Base-by-base conservation (phyloP, 2,113 vertebrate genomes). In the Odocoileus hemionus region DNA sequence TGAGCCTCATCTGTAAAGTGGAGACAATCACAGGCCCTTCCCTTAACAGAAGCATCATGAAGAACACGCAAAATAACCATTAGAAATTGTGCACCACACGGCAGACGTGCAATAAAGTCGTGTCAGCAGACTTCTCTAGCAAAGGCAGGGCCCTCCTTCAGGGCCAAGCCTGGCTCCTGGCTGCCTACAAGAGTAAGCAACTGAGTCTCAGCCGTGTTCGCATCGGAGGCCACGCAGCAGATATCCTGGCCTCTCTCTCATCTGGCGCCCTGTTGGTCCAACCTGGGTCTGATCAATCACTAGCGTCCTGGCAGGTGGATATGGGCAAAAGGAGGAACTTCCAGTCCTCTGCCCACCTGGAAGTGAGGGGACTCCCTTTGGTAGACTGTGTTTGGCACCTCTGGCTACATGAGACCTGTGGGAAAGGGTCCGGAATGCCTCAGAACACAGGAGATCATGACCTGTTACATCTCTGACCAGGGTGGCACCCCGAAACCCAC, bases 371-470 rank as follows among this genome's bases (percentile, higher is more conserved):
- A 36, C 47, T 55, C n/a, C 6, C 45, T 47, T 79, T n/a, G 67
- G 45, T 0, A 36, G 67, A 47, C 11, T 3, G 3, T 6, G 21
- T 7, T 26, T 2, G n/a, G 54, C 1, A 14, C 7, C 43, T 28
- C 2, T 61, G 52, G 30, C 45, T 23, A 11, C 64, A 16, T 4
- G 36, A 86, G 47, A 64, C 19, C 84, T 80, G 28, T 13, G 25
- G 57, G 33, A 57, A 89, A 78, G 89, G 33, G 21, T 79, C 90
- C 64, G 33, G 64, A 39, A 78, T 7, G n/a, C 36, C 86, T 50
- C 0, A 1, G 67, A 57, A 26, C 17, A 57, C 1, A 33, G 87
- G 1, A 82, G 57, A 50, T 28, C 52, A 70, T 2, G 21, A 30
- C 4, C 5, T 39, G 60, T 50, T n/a, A 39, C 26, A 21, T 5